Evolutionary conservation across 2,888 invertebrate genomes (phyloP), one percentile per base, ranked within the genome.

Genomic region (Agrypnus murinus): DNA sequence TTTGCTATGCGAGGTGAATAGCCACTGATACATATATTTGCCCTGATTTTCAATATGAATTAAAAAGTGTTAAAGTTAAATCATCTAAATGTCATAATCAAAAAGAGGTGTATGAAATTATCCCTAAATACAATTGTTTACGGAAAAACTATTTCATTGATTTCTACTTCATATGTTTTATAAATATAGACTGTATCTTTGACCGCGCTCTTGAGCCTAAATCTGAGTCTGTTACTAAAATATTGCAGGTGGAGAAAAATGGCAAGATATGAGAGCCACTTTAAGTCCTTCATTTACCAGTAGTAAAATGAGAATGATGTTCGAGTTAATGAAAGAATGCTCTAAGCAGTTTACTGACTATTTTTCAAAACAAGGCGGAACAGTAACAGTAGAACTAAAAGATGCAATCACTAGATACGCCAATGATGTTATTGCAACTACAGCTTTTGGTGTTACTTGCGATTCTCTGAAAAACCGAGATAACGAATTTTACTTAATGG

Each of bases 401-500:
- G 87, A 88, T 59, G 71, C 85, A 3, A 84, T 85, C 0, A 83
- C 84, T 0, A 82, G 87, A 9, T 87, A 83, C 69, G 82, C 87
- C 0, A 87, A 86, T 66, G 88, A 88, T 74, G 86, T 87, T 3
- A 88, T 88, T 62, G 88, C 87, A 0, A 83, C 86, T 0, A 84
- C 86, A 34, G 87, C 86, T 0, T 88, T 87, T 69, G 88, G 88
- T 0, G 73, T 88, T 0, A 84, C 87, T 71, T 86, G 89, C 1
- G 85, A 90, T 75, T 89, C 90, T 0, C 84, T 87, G 14, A 78
- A 80, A 0, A 84, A 89, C 0, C 81, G 79, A 6, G 77, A 87
- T 0, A 89, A 89, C 73, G 79, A 86, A 31, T 90, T 90, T 76
- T 89, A 87, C 71, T 59, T 74, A 32, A 86, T 85, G 82, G 88